Evolutionary conservation across 1,140 invertebrate genomes (phyloP), one percentile per base, ranked within the genome.

Genomic region (Euura saliciscinereae): DNA sequence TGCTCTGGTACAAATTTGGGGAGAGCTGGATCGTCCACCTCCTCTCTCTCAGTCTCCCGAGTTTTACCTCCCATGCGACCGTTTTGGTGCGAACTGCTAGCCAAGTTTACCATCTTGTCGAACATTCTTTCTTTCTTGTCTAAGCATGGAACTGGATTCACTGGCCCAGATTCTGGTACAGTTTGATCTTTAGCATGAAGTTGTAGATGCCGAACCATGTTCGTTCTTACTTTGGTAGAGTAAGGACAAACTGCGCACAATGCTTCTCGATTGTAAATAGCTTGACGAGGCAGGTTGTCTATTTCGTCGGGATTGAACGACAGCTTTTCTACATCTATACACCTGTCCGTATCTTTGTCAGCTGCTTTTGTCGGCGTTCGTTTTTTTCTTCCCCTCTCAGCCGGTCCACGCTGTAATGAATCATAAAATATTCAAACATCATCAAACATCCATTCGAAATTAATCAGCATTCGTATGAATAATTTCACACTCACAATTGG

Each of bases 31-130:
- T 83, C 79, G 68, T 80, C 76, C 0, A 83, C 76, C 59, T 42
- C 68, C 65, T 77, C 72, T 71, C 75, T 79, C 4, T 67, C 43
- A 43, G 70, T 65, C 69, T 85, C 78, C 43, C 84, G 86, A 0
- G 66, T 2, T 45, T 82, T 79, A 0, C 71, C 78, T 4, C 86
- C 83, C 86, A 88, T 89, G 46, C 86, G 77, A 45, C 89, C 87
- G 70, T 86, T 87, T 67, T 87, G 86, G 75, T 91, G 89, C 1
- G 93, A 94, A 80, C 93, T 94, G 43, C 91, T 91, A 0, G 94
- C 94, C 11, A 95, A 85, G 83, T 96, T 96, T 0, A 92, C 89
- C 94, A 95, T 96, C 82, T 94, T 94, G 80, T 95, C 94, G 80
- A 95, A 95, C 90, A 94, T 94, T 75, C 90, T 91, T 78, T 95